Evolutionary conservation across 2,113 vertebrate genomes (phyloP).

Genomic region (Emydocephalus ijimae): DNA sequence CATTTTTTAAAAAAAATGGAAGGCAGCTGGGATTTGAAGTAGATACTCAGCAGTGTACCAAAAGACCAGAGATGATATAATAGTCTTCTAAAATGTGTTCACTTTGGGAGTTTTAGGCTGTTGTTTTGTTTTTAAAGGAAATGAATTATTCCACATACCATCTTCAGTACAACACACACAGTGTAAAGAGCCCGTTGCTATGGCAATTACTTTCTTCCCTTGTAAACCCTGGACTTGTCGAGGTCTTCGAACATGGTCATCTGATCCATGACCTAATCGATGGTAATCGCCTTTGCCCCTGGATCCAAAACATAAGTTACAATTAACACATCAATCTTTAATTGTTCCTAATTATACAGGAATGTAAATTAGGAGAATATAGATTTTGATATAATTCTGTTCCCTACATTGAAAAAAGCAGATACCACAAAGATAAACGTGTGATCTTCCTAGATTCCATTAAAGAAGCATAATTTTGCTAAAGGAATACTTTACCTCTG

Average conservation of each 20-base stretch:
- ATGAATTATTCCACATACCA: conserved; percentile 68
- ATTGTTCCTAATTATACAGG: background rate
- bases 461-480: background rate
- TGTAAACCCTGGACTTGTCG: conserved; percentile 96
- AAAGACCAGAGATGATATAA: background rate
- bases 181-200: conserved; percentile 95
- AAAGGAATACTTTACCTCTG: background rate
- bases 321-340: background rate
- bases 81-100: background rate
- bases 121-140: background rate
- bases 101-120: background rate
- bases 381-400: background rate
- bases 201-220: conserved; percentile 96
- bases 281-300: conserved; percentile 99
- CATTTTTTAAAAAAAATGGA: background rate
- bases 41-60: background rate
- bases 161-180: conserved; percentile 99
- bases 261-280: conserved; percentile 92
- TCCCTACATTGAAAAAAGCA: background rate
- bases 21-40: background rate
- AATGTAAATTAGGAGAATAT: background rate
- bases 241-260: conserved; percentile 93
- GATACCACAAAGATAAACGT: background rate
- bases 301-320: conserved; percentile 28
- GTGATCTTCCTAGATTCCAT: background rate